Evolutionary conservation across 2,797 vertebrate genomes (phyloP).

Genomic region (Pelodytes ibericus): DNA sequence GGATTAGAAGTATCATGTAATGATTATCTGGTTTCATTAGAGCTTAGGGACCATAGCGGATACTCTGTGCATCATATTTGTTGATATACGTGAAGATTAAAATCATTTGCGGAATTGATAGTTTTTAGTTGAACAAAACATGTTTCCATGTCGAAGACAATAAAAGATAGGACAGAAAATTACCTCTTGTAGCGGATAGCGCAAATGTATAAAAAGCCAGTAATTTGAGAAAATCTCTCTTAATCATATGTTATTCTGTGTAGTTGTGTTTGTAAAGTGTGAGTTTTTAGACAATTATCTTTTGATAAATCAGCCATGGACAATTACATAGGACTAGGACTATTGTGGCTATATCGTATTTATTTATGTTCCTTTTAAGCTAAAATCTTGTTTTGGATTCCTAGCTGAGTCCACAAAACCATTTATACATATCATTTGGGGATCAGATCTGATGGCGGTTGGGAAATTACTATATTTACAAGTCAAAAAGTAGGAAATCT

Average conservation of each 20-base stretch:
- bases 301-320: neutral
- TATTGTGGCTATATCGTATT: neutral
- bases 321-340: neutral
- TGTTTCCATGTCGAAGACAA: slow-evolving; percentile 12
- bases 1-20: slow-evolving; percentile 29
- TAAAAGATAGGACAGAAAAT: slow-evolving; percentile 18
- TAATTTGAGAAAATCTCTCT: slow-evolving; percentile 32
- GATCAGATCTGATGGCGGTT: no score
- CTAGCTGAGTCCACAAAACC: no score
- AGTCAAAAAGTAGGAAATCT: no score
- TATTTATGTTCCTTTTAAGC: neutral
- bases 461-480: no score
- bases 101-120: slow-evolving; percentile 41
- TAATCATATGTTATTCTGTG: slow-evolving; percentile 32
- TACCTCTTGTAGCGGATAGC: slow-evolving; percentile 16
- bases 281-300: neutral
- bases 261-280: neutral
- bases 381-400: neutral
- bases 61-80: slow-evolving; percentile 36
- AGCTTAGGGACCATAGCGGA: slow-evolving; percentile 25
- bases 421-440: no score
- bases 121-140: slow-evolving; percentile 36
- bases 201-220: slow-evolving; percentile 33
- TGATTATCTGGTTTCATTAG: slow-evolving; percentile 44
- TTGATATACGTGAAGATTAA: slow-evolving; percentile 44